These are phyloP conservation scores for Caenorhabditis sulstoni DNA, from an alignment of 2,888 invertebrate species.

Conservation along the genomic window DNA sequence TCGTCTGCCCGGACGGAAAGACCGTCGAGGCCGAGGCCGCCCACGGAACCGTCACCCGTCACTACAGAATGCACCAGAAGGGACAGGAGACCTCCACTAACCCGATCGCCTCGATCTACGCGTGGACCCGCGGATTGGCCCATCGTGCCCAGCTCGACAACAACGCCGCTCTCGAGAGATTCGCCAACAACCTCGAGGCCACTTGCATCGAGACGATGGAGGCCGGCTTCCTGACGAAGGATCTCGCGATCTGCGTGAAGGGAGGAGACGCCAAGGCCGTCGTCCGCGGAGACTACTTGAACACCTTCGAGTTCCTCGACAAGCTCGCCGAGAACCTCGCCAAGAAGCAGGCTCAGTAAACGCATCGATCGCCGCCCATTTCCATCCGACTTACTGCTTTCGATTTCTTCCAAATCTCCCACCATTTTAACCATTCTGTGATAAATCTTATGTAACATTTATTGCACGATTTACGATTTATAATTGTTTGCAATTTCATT, in stretches of 20 bases:
- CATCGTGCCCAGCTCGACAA: constrained; percentile 95
- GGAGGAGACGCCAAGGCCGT: constrained; percentile 83
- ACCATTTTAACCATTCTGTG: constrained; percentile 42
- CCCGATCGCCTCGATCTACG: constrained; percentile 98
- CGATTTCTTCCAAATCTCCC: background rate
- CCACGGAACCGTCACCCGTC: constrained; percentile 96
- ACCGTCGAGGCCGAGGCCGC: constrained; percentile 98
- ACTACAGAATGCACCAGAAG: constrained; percentile 85
- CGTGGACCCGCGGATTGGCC: constrained; percentile 94
- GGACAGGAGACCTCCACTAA: constrained; percentile 99
- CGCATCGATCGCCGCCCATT: background rate
- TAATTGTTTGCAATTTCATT: no score
- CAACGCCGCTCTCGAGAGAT: constrained; percentile 86
- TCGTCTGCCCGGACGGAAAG: constrained; percentile 96
- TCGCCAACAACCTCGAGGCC: constrained; percentile 87
- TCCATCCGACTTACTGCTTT: background rate
- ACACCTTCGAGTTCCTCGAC: constrained; percentile 97
- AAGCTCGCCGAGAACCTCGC: constrained; percentile 92
- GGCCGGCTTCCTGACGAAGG: constrained; percentile 96
- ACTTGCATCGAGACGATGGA: constrained; percentile 97
- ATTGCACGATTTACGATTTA: no score
- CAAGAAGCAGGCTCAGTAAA: constrained; percentile 73
- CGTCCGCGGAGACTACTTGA: constrained; percentile 89
- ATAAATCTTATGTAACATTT: constrained; percentile 5
- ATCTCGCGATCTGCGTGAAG: constrained; percentile 97